A percentile compares a stretch with the other conserved stretches of the same genome.
Evolutionary conservation across 1,140 invertebrate genomes (phyloP).

Genomic region (Scylla paramamosain): DNA sequence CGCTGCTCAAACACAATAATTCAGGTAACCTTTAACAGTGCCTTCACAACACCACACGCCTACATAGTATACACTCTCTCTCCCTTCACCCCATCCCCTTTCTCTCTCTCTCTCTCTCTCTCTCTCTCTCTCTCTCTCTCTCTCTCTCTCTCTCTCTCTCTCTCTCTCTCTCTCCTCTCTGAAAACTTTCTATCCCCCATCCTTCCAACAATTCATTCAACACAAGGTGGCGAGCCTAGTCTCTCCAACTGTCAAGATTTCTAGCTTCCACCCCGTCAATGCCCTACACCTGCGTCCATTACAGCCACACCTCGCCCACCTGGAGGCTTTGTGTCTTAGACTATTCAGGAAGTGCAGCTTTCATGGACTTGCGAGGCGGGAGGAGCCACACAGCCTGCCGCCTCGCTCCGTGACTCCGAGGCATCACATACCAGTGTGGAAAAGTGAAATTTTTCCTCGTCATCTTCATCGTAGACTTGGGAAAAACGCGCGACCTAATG

Average conservation of each 20-base stretch:
- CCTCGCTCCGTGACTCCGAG: background rate
- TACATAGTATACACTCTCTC: too few species aligned
- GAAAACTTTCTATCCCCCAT: background rate
- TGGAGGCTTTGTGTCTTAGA: background rate
- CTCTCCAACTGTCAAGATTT: background rate
- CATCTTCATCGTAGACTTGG: background rate
- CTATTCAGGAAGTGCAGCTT: background rate
- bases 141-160: constrained; percentile 31
- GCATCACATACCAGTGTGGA: background rate
- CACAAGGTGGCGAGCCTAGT: background rate
- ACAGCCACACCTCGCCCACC: background rate
- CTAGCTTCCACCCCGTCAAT: background rate
- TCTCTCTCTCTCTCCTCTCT: constrained; percentile 37
- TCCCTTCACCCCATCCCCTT: too few species aligned
- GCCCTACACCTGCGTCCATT: background rate
- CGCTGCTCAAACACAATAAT: too few species aligned
- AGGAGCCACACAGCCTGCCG: background rate
- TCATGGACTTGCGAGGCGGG: background rate
- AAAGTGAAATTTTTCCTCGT: background rate
- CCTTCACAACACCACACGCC: too few species aligned
- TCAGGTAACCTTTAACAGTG: too few species aligned
- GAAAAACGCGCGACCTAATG: background rate
- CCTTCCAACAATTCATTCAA: too few species aligned
- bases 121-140: constrained; percentile 40
- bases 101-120: too few species aligned